phyloP scores from a whole-genome alignment of 1,140 invertebrate species.

The Zaprionus vittiger region DNA sequence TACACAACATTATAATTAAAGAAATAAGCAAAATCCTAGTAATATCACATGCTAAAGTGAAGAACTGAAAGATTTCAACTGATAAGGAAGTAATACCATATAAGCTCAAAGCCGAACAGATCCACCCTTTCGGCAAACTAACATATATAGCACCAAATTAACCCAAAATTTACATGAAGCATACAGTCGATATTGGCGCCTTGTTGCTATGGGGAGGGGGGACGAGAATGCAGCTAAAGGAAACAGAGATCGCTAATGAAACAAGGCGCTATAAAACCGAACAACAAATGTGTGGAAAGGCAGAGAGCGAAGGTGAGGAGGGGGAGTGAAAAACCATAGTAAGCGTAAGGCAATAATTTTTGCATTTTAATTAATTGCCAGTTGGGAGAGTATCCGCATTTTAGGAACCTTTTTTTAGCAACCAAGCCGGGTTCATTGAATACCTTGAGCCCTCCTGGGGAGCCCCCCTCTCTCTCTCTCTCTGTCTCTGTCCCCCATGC shows the following conservation, averaged over 20 bases:
- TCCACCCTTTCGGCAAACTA: no score
- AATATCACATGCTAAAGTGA: no score
- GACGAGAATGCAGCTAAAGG: background rate
- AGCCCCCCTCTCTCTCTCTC: background rate
- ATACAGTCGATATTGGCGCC: background rate
- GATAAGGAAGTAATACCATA: no score
- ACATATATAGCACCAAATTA: background rate
- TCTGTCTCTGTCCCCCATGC: background rate
- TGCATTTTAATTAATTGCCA: conserved; percentile 76
- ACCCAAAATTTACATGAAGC: background rate
- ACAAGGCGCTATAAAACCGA: conserved; percentile 63
- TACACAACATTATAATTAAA: no score
- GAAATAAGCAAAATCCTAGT: no score
- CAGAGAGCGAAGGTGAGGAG: background rate
- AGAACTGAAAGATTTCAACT: no score
- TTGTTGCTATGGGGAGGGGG: background rate
- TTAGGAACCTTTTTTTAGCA: conserved; percentile 44
- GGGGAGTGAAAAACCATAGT: background rate
- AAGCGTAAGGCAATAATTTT: conserved; percentile 57
- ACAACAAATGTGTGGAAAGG: conserved; percentile 61
- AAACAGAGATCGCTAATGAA: conserved; percentile 52
- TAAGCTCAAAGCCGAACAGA: no score
- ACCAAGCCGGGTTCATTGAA: background rate
- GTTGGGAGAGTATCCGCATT: conserved; percentile 25
- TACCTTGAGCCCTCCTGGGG: background rate